Evolutionary conservation across 1,140 invertebrate genomes (phyloP), one percentile per base, ranked within the genome.

Genomic region (Leguminivora glycinivorella): DNA sequence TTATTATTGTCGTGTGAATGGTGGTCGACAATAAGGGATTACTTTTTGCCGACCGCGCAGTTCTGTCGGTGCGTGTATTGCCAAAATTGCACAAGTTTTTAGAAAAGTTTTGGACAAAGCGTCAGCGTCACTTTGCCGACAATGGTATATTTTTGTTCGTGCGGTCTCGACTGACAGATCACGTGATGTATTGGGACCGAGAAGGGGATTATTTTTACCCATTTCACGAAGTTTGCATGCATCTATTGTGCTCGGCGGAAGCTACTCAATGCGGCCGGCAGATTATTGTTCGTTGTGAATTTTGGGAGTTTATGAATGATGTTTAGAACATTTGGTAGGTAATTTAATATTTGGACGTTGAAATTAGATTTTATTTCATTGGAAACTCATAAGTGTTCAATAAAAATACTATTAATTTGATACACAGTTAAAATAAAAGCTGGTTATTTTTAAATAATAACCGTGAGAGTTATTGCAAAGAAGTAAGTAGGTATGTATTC

Each of bases 141-240:
- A 91, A 91, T 90, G 77, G 83, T 81, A 78, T 91, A 91, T 91
- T 91, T 91, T 88, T 88, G 88, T 88, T 88, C 83, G 82, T 91
- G 88, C 86, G 88, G 89, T 89, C 82, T 82, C 80, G 67, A 83
- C 88, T 90, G 89, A 88, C 89, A 91, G 87, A 85, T 88, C 80
- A 81, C 85, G 86, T 91, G 89, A 91, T 90, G 89, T 91, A 91
- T 91, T 91, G 82, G 85, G 72, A 80, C 79, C 70, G 77, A 80
- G 80, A 75, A 81, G 82, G 78, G 84, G 88, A 91, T 91, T 91
- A 91, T 91, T 88, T 91, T 88, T 90, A 87, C 85, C 88, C 87
- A 85, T 91, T 89, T 90, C 86, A 88, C 84, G 74, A 90, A 90
- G 87, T 91, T 90, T 85, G 85, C 88, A 88, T 88, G 89, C 86